Evolutionary conservation across 1,140 invertebrate genomes (phyloP).

Genomic region (Drosophila mojavensis): DNA sequence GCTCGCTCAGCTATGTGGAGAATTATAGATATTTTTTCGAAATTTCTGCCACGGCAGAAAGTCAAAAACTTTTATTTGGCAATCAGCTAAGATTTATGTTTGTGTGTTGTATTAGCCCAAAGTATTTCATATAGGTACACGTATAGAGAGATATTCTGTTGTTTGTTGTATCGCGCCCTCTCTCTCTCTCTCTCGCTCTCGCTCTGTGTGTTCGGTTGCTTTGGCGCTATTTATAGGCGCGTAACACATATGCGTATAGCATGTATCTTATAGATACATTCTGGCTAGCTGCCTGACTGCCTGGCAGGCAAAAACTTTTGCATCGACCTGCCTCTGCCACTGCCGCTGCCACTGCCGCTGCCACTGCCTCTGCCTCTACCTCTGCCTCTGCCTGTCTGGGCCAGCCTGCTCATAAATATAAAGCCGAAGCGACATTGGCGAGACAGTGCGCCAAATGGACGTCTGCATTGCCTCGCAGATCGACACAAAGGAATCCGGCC

Average conservation of each 20-base stretch:
- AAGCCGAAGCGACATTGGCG: constrained; percentile 61
- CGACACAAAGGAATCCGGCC: constrained; percentile 42
- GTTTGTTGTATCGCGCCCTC: background rate
- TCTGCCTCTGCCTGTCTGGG: constrained; percentile 32
- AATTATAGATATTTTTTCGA: constrained; percentile 41
- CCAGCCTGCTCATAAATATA: constrained; percentile 72
- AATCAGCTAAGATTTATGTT: constrained; percentile 70
- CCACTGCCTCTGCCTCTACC: no score
- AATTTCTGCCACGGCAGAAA: constrained; percentile 39
- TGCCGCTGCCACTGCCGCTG: background rate
- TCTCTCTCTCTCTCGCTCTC: background rate
- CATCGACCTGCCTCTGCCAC: constrained; percentile 38
- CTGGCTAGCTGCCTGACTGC: constrained; percentile 26
- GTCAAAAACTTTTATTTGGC: constrained; percentile 61
- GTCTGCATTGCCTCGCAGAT: constrained; percentile 44
- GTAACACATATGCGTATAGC: constrained; percentile 57
- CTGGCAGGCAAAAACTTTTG: constrained; percentile 44
- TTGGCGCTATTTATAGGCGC: constrained; percentile 77
- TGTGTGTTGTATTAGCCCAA: constrained; percentile 61
- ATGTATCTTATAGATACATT: constrained; percentile 78
- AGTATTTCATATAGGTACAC: constrained; percentile 33
- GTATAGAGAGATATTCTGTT: constrained; percentile 14
- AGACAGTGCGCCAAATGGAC: constrained; percentile 61
- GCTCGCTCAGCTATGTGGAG: background rate
- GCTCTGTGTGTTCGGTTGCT: constrained; percentile 35